Base-by-base conservation (phyloP, 2,113 vertebrate species). In the Myotis lucifugus region DNA sequence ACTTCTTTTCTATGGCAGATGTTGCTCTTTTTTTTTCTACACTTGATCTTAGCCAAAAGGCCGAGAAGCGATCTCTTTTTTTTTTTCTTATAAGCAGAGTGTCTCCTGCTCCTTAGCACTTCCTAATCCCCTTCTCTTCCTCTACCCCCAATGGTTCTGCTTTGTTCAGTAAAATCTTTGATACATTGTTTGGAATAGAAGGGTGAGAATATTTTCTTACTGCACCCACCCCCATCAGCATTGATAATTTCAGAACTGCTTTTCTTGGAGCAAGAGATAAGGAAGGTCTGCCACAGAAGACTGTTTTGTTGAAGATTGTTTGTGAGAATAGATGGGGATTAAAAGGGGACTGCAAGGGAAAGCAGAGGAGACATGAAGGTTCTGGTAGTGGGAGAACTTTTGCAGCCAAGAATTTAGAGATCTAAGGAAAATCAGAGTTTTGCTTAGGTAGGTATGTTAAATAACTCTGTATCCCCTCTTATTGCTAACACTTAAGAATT, bases 11-110 rank as follows among this genome's bases (percentile, higher is more conserved):
- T 72, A 13, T 66, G 40, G 18, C n/a, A 69, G 50, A 52, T 46
- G 18, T 34, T 92, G n/a, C 23, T 77, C 48, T 86, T 86, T 61
- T 21, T 85, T 92, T 94, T 85, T 67, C 13, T 85, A n/a, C n/a
- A n/a, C n/a, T n/a, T n/a, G n/a, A n/a, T n/a, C n/a, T n/a, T n/a
- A n/a, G n/a, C n/a, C n/a, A n/a, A n/a, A n/a, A n/a, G n/a, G n/a
- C n/a, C n/a, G n/a, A n/a, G n/a, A n/a, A n/a, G n/a, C n/a, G n/a
- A n/a, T n/a, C n/a, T n/a, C n/a, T n/a, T n/a, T 86, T 86, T 61
- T 21, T 85, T 92, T 94, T 85, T 67, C 13, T 85, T 89, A 40
- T 18, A 74, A 48, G 34, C 18, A 94, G 8, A 73, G 8, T 54
- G 8, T 54, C 34, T 59, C 3, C 32, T 88, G 19, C 2, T 66